A percentile compares a stretch with the other conserved stretches of the same genome.
These are phyloP conservation scores for Hemibagrus guttatus DNA, from an alignment of 2,797 vertebrate genomes.

Conservation along the genomic window DNA sequence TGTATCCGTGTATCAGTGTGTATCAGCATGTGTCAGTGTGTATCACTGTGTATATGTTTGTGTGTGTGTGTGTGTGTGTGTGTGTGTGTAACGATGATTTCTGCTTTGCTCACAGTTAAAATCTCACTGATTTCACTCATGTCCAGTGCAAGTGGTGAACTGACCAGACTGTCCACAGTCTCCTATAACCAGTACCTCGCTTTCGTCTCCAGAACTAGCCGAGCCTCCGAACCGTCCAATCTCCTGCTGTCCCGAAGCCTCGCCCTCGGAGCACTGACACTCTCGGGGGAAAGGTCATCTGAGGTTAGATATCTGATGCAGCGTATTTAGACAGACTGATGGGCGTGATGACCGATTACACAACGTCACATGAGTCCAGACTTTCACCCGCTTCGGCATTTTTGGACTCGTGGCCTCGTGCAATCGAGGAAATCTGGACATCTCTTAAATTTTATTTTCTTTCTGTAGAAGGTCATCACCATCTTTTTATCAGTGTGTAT, in stretches of 20 bases:
- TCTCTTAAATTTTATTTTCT: background rate
- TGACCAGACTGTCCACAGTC: too few species aligned
- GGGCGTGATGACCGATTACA: conserved; percentile 25
- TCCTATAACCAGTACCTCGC: background rate
- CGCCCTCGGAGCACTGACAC: background rate
- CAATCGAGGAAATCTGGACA: background rate
- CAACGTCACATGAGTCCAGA: background rate
- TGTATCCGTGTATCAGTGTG: too few species aligned
- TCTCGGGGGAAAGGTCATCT: conserved; percentile 5
- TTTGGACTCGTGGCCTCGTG: background rate
- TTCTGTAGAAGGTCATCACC: too few species aligned
- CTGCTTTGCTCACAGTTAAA: too few species aligned
- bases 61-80: too few species aligned
- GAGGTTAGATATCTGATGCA: conserved; percentile 17
- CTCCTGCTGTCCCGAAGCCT: background rate
- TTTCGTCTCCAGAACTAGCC: background rate
- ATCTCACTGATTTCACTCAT: too few species aligned
- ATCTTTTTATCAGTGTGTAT: too few species aligned
- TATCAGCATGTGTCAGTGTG: too few species aligned
- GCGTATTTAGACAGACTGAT: conserved; percentile 26
- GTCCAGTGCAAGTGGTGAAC: too few species aligned
- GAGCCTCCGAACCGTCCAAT: conserved; percentile 23
- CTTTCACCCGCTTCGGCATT: background rate
- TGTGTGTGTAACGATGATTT: too few species aligned
- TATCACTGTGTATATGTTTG: too few species aligned